Percentiles rank a stretch among this genome's conserved stretches.
Evolutionary conservation across 2,888 invertebrate genomes (phyloP).

Genomic region (Ypsolopha scabrella): DNA sequence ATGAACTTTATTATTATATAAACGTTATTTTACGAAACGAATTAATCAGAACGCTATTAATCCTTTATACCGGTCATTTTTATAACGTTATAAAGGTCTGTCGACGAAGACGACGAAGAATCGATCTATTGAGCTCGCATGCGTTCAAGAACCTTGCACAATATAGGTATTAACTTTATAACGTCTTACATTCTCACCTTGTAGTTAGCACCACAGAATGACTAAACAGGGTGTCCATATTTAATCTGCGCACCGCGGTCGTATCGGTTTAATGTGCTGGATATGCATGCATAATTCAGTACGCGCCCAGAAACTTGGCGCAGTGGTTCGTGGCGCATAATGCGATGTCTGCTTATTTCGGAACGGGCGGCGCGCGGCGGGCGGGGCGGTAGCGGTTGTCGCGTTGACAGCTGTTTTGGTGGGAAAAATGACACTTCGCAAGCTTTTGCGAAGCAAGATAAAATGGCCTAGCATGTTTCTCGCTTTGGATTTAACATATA

Average conservation of each 20-base stretch:
- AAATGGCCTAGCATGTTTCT: background rate
- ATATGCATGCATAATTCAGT: conserved; percentile 43
- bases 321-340: conserved; percentile 27
- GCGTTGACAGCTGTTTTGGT: conserved; percentile 5
- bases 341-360: conserved; percentile 14
- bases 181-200: conserved; percentile 25
- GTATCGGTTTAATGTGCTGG: conserved; percentile 42
- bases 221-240: conserved; percentile 48
- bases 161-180: background rate
- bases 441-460: background rate
- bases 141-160: background rate
- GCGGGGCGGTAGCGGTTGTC: conserved; percentile 7
- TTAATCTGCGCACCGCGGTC: conserved; percentile 35
- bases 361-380: no score
- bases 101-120: no score
- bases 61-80: no score
- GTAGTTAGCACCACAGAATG: conserved; percentile 37
- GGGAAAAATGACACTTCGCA: background rate
- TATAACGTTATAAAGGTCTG: no score
- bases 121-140: background rate
- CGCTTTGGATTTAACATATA: background rate
- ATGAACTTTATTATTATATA: no score
- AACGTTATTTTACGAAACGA: no score
- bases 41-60: no score
- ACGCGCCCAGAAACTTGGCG: conserved; percentile 18